Conservation (phyloP, 2,797 vertebrate species). For the Gastrophryne carolinensis region DNA sequence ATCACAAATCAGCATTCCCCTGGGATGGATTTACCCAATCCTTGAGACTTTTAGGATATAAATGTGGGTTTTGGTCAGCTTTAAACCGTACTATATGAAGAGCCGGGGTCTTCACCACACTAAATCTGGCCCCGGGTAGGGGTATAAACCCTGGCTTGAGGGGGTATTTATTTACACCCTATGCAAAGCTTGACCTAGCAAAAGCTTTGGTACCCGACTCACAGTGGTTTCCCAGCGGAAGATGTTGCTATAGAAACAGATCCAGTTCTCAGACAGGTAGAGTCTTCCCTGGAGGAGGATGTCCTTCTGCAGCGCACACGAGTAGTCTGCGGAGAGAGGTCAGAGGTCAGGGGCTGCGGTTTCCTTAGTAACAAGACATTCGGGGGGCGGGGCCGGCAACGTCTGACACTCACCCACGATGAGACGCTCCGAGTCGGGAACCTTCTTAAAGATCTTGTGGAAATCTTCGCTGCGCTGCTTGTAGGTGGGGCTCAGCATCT, state of each 20-base stretch:
- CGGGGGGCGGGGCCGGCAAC: too few species aligned
- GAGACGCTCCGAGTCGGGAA: slow-evolving; percentile 85
- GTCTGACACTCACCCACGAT: slow-evolving; percentile 82
- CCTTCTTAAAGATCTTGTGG: slow-evolving; percentile 86
- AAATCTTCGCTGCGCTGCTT: slow-evolving; percentile 91
- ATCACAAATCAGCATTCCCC: too few species aligned
- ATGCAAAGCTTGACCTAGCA: too few species aligned
- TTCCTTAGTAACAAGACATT: too few species aligned
- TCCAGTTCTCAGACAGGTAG: slow-evolving; percentile 89
- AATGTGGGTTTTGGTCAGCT: too few species aligned
- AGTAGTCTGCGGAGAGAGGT: slow-evolving; percentile 76
- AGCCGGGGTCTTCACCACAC: too few species aligned
- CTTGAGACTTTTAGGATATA: too few species aligned
- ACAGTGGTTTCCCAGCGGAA: slow-evolving; percentile 94
- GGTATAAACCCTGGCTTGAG: too few species aligned
- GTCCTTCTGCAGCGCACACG: slow-evolving; percentile 88
- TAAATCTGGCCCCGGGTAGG: too few species aligned
- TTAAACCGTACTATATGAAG: too few species aligned
- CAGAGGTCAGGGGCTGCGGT: neutral
- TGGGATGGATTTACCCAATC: too few species aligned
- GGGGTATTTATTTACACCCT: too few species aligned
- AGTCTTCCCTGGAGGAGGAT: slow-evolving; percentile 89
- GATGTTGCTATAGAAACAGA: slow-evolving; percentile 94
- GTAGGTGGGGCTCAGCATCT: slow-evolving; percentile 90
- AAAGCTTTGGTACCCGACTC: slow-evolving; percentile 56